These are phyloP conservation scores for Valencia hispanica DNA, from an alignment of 2,797 vertebrate genomes.

Conservation along the genomic window DNA sequence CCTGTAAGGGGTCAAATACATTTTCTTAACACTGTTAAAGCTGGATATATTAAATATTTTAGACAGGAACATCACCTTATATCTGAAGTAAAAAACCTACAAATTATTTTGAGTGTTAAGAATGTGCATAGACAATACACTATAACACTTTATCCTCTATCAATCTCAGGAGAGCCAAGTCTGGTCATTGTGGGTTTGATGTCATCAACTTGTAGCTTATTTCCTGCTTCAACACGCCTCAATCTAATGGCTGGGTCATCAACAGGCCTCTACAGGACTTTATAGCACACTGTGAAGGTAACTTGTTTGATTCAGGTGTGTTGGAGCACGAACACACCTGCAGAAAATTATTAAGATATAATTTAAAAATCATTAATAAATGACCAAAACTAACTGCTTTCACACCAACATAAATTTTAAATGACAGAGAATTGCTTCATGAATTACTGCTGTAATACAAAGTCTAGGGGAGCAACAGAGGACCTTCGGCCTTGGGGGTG, in stretches of 20 bases:
- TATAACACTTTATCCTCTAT: not conserved
- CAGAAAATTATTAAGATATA: not conserved
- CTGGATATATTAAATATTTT: not conserved
- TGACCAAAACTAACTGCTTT: not conserved
- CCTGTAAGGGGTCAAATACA: not conserved
- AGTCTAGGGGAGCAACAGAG: not conserved
- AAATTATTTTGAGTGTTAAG: not conserved
- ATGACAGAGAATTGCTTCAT: not conserved
- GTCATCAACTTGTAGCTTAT: not conserved
- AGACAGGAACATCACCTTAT: too few species aligned
- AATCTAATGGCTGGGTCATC: slow-evolving; percentile 1
- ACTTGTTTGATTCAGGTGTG: slow-evolving; percentile 5
- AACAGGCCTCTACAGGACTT: not conserved
- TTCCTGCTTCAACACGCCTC: not conserved
- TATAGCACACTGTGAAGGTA: not conserved
- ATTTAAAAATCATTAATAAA: not conserved
- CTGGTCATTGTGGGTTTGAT: not conserved
- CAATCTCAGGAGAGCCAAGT: not conserved
- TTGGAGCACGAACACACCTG: not conserved
- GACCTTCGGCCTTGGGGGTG: not conserved
- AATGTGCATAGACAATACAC: not conserved
- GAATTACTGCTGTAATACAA: not conserved
- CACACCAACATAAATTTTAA: not conserved
- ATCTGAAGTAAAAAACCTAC: too few species aligned
- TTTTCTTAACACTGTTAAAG: not conserved